These are phyloP conservation scores for Clarias fuscus DNA, from an alignment of 2,797 vertebrate genomes.

Conservation along the genomic window DNA sequence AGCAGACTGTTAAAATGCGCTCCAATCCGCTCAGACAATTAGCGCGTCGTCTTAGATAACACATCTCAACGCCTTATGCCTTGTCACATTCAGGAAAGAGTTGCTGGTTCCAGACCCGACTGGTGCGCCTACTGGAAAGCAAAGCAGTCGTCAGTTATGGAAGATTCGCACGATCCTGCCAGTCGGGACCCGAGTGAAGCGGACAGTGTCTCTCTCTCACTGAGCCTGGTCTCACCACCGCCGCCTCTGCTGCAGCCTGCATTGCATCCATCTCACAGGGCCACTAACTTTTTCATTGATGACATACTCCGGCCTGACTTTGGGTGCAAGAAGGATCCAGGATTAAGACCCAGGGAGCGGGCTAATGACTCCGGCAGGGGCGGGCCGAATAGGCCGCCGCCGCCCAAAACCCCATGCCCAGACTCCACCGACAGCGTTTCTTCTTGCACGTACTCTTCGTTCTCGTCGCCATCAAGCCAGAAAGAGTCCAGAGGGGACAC, in stretches of 20 bases:
- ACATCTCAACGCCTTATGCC: not conserved
- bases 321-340: conserved; percentile 77
- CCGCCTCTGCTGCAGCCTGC: conserved; percentile 66
- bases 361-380: conserved; percentile 71
- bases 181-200: conserved; percentile 70
- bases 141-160: conserved; percentile 67
- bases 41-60: conserved; percentile 37
- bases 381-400: conserved; percentile 57
- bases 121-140: conserved; percentile 51
- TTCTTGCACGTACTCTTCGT: conserved; percentile 46
- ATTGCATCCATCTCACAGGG: conserved; percentile 71
- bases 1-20: conserved; percentile 45
- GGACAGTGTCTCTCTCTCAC: conserved; percentile 73
- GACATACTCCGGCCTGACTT: conserved; percentile 83
- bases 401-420: conserved; percentile 66
- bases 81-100: not conserved
- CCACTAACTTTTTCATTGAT: conserved; percentile 83
- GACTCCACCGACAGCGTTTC: conserved; percentile 72
- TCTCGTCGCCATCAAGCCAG: conserved; percentile 48
- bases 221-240: conserved; percentile 68
- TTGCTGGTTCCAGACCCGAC: conserved; percentile 1
- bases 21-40: conserved; percentile 24
- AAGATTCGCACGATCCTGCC: conserved; percentile 72
- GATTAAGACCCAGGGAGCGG: conserved; percentile 64
- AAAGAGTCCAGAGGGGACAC: conserved; percentile 64